These are phyloP conservation scores for Masticophis lateralis DNA, from an alignment of 2,797 vertebrate genomes.

Conservation along the genomic window DNA sequence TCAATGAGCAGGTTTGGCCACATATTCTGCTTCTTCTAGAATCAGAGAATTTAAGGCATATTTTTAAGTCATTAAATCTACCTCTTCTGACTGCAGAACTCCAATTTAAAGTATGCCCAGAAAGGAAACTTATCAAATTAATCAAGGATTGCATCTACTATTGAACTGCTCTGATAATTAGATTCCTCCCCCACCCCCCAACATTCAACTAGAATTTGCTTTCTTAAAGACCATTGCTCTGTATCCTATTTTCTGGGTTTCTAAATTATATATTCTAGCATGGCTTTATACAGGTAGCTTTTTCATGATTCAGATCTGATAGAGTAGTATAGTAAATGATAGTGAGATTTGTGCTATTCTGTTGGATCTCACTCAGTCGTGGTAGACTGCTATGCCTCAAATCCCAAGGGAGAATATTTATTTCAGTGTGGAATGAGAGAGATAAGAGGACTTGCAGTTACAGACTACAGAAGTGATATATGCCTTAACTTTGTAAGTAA, in stretches of 20 bases:
- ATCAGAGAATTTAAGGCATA: neutral
- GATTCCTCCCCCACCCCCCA: too few relatives aligned
- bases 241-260: neutral
- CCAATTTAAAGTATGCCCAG: neutral
- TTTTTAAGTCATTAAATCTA: neutral
- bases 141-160: neutral
- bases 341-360: neutral
- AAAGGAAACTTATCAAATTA: neutral
- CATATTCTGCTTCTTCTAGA: neutral
- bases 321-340: neutral
- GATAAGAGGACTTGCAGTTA: neutral
- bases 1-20: neutral
- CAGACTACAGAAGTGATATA: neutral
- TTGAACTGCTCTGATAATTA: neutral
- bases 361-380: neutral
- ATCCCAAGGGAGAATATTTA: neutral
- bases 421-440: neutral
- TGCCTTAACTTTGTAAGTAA: neutral
- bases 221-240: neutral
- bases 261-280: neutral
- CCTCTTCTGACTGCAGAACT: neutral
- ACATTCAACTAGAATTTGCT: too few relatives aligned
- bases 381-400: neutral
- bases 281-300: neutral
- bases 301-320: neutral